Percentiles rank a stretch among this genome's conserved stretches.
Evolutionary conservation across 2,797 vertebrate genomes (phyloP).

Genomic region (Yasuhikotakia modesta): DNA sequence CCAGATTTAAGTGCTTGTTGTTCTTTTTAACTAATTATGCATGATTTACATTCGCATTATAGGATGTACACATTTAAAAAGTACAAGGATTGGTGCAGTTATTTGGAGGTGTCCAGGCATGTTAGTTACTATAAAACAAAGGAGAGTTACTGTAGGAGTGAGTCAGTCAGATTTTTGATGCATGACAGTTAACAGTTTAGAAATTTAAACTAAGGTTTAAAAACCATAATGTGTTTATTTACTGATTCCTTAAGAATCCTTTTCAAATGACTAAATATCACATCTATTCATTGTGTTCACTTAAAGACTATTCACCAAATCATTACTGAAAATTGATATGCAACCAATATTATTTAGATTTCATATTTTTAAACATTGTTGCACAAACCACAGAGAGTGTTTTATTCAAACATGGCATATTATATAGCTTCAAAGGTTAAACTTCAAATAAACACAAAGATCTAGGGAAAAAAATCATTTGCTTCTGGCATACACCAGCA

Average conservation of each 20-base stretch:
- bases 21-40: too few relatives aligned
- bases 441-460: neutral
- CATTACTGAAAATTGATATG: neutral
- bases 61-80: neutral
- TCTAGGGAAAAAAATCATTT: neutral
- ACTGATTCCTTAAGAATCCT: constrained; percentile 14
- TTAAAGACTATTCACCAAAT: neutral
- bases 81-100: constrained; percentile 1
- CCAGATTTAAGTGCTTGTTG: neutral
- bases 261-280: neutral
- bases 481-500: neutral
- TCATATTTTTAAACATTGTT: neutral
- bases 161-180: constrained; percentile 1
- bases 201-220: neutral
- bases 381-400: neutral
- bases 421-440: neutral
- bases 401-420: neutral
- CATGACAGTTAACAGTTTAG: constrained; percentile 7
- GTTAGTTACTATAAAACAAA: neutral
- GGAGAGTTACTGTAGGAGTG: constrained; percentile 25
- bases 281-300: neutral
- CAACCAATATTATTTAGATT: neutral
- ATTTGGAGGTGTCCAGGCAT: constrained; percentile 5
- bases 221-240: constrained; percentile 3
- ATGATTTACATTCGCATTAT: neutral